phyloP scores from a whole-genome alignment of 2,797 vertebrate species.

The Florisuga fusca region DNA sequence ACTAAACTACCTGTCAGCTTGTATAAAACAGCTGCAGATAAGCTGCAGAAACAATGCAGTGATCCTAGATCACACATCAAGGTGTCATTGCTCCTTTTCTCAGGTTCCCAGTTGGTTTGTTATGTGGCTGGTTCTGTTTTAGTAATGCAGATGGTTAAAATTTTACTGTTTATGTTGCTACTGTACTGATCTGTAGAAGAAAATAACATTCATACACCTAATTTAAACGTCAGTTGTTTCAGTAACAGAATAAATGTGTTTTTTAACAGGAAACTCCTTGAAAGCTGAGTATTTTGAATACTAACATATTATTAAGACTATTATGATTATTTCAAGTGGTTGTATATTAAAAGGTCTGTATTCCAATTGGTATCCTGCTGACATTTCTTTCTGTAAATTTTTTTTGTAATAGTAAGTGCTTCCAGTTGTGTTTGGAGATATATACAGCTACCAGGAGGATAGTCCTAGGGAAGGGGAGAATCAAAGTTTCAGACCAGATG shows the following conservation, averaged over 20 bases:
- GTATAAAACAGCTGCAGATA: background rate
- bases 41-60: background rate
- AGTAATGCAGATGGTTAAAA: background rate
- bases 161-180: background rate
- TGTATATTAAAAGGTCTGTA: background rate
- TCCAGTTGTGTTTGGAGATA: background rate
- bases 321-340: background rate
- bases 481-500: background rate
- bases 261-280: background rate
- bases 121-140: background rate
- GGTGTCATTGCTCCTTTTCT: background rate
- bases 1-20: background rate
- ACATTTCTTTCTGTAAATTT: background rate
- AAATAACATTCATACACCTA: background rate
- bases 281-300: background rate
- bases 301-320: background rate
- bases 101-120: background rate
- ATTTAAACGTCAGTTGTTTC: background rate
- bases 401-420: background rate
- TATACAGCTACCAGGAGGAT: background rate
- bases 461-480: background rate
- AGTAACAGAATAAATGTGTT: background rate
- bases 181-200: background rate
- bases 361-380: background rate
- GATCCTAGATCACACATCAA: background rate